These are phyloP conservation scores for Temnothorax unifasciatus DNA, from an alignment of 2,888 invertebrate species.

Conservation along the genomic window DNA sequence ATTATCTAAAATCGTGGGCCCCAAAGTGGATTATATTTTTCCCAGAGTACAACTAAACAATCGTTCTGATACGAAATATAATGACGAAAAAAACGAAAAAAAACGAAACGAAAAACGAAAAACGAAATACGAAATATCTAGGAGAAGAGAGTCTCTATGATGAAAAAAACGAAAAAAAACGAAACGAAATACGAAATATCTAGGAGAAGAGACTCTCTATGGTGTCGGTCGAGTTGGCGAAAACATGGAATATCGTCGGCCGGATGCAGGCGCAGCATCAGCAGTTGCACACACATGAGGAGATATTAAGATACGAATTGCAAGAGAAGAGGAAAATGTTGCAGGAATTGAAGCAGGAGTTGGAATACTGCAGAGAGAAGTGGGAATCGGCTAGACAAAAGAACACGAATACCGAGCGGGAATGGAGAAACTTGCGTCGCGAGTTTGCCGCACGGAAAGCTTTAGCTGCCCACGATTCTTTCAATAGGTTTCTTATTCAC, in stretches of 20 bases:
- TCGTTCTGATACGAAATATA: no score
- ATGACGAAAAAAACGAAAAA: no score
- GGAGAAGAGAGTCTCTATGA: no score
- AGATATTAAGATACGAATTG: slow-evolving; percentile 94
- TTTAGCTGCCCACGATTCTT: slow-evolving; percentile 88
- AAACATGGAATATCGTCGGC: slow-evolving; percentile 95
- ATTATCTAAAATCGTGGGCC: no score
- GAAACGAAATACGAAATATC: no score
- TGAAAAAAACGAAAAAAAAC: no score
- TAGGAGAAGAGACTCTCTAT: slow-evolving; percentile 91
- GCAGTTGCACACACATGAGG: slow-evolving; percentile 95
- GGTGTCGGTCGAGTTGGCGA: slow-evolving; percentile 93
- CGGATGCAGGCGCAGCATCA: slow-evolving; percentile 93
- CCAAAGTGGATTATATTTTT: no score
- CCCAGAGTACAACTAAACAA: no score
- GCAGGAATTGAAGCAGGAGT: slow-evolving; percentile 94
- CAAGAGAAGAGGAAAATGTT: slow-evolving; percentile 95
- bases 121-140: no score
- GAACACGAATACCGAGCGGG: slow-evolving; percentile 93
- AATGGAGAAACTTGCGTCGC: slow-evolving; percentile 92
- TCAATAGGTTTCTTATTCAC: slow-evolving; percentile 86
- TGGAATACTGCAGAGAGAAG: slow-evolving; percentile 95
- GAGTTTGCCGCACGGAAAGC: slow-evolving; percentile 93
- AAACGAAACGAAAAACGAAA: no score
- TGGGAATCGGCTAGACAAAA: slow-evolving; percentile 95